Percentiles rank a stretch among this genome's conserved stretches.
These are phyloP conservation scores for Nothoprocta perdicaria DNA, from an alignment of 2,113 vertebrate genomes.

Conservation along the genomic window DNA sequence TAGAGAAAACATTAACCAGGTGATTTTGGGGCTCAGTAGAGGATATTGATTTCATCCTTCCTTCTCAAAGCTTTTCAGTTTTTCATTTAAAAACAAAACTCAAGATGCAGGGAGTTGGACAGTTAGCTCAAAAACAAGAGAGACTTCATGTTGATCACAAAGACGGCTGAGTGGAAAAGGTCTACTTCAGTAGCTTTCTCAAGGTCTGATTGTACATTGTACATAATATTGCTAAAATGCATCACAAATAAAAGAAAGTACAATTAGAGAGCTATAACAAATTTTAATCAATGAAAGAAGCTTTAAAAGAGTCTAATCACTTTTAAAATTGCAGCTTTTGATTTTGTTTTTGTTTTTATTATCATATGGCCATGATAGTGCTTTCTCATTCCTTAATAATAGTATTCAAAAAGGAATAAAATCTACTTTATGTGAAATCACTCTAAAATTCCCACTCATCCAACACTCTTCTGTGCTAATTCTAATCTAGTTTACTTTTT, in stretches of 20 bases:
- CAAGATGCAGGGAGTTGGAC: neutral
- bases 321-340: neutral
- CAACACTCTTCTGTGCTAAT: neutral
- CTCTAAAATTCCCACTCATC: neutral
- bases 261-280: neutral
- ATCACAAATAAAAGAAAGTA: neutral
- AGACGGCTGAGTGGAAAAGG: neutral
- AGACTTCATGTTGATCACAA: rapidly evolving
- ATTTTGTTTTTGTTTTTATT: neutral
- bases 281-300: neutral
- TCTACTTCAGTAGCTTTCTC: neutral
- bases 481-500: neutral
- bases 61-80: neutral
- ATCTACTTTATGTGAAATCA: neutral
- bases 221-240: neutral
- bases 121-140: neutral
- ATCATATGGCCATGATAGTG: neutral
- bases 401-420: neutral
- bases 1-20: neutral
- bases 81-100: neutral
- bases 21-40: neutral
- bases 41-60: neutral
- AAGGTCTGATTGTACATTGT: neutral
- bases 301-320: neutral
- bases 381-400: neutral